Conservation (phyloP, 2,888 invertebrate species). For the Amphipoea lucens region DNA sequence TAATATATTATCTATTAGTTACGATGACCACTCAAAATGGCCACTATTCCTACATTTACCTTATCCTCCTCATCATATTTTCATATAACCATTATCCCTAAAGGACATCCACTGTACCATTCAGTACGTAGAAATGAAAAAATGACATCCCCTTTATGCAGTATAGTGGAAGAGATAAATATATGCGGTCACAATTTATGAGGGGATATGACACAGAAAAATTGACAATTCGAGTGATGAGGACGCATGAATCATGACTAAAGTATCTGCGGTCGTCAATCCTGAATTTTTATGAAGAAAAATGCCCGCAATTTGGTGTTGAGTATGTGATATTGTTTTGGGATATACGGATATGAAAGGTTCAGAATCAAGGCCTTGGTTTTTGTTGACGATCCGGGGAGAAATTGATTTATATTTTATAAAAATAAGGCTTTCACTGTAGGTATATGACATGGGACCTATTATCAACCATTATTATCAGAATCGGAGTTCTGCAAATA, state of each 20-base stretch:
- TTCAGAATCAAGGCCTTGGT: slow-evolving; percentile 1
- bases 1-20: background rate
- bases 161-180: slow-evolving; percentile 41
- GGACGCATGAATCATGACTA: slow-evolving; percentile 22
- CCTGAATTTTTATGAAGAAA: slow-evolving; percentile 39
- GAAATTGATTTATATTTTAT: background rate
- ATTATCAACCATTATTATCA: background rate
- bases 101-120: slow-evolving; percentile 13
- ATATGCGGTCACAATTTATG: slow-evolving; percentile 49
- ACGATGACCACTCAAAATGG: slow-evolving; percentile 1
- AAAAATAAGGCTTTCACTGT: background rate
- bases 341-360: slow-evolving; percentile 26
- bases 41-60: slow-evolving; percentile 5
- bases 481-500: background rate
- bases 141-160: background rate
- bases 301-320: slow-evolving; percentile 21
- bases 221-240: slow-evolving; percentile 52
- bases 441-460: background rate
- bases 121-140: slow-evolving; percentile 23
- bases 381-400: background rate
- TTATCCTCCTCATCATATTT: slow-evolving; percentile 22
- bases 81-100: slow-evolving; percentile 29
- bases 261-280: slow-evolving; percentile 27
- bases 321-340: slow-evolving; percentile 30
- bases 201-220: slow-evolving; percentile 41